phyloP scores from a whole-genome alignment of 2,888 invertebrate species.

The Netelia fuscicornis region DNA sequence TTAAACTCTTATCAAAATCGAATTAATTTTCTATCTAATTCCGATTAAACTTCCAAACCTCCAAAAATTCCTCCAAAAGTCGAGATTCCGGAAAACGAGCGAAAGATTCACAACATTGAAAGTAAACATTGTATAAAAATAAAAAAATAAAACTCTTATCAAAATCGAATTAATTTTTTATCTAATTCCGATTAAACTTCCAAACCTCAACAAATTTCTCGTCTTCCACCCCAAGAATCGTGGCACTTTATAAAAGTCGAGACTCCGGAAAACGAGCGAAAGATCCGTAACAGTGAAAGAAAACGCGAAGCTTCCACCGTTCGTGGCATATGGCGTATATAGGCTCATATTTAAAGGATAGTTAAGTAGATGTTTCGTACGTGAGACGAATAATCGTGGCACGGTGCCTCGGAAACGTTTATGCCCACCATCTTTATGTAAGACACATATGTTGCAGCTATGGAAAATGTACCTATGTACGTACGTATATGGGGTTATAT shows the following conservation, averaged over 20 bases:
- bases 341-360: constrained; percentile 77
- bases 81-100: too few relatives aligned
- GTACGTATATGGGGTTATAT: background rate
- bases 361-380: constrained; percentile 82
- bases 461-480: constrained; percentile 14
- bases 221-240: background rate
- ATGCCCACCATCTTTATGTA: constrained; percentile 45
- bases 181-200: background rate
- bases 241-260: background rate
- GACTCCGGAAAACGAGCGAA: background rate
- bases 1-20: too few relatives aligned
- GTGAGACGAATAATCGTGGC: constrained; percentile 77
- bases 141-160: background rate
- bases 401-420: background rate
- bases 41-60: too few relatives aligned
- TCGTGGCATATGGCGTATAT: background rate
- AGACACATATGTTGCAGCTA: constrained; percentile 27
- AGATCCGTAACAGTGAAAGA: background rate
- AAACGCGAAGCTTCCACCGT: background rate
- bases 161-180: background rate
- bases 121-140: background rate
- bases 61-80: too few relatives aligned
- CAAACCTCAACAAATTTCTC: background rate
- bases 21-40: too few relatives aligned
- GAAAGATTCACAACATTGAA: too few relatives aligned